Conservation (phyloP, 2,113 vertebrate genomes). For the Syrmaticus mikado region DNA sequence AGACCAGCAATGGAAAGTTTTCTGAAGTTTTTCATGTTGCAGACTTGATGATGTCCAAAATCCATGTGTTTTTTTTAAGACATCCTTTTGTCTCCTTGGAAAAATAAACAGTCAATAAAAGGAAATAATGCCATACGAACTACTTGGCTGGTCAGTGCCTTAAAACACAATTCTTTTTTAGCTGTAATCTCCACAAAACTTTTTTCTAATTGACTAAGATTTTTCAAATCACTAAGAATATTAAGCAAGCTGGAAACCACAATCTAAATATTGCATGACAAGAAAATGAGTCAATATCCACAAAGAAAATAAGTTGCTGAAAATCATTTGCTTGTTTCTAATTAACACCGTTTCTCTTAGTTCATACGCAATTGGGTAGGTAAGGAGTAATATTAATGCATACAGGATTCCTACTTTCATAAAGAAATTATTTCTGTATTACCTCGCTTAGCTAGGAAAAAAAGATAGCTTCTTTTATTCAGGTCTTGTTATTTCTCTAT, state of each 20-base stretch:
- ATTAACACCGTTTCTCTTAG: not conserved
- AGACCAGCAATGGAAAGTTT: slow-evolving; percentile 18
- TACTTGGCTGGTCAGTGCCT: not conserved
- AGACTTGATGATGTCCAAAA: not conserved
- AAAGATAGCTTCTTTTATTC: not conserved
- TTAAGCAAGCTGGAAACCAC: not conserved
- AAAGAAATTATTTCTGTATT: not conserved
- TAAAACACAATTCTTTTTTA: not conserved
- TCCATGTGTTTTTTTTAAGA: not conserved
- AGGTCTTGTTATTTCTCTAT: slow-evolving; percentile 9
- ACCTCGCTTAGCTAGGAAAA: not conserved
- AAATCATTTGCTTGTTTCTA: not conserved
- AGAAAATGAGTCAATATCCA: not conserved
- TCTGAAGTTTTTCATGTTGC: slow-evolving; percentile 12
- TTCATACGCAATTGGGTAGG: not conserved
- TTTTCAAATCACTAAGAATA: not conserved
- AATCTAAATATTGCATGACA: not conserved
- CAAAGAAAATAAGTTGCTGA: not conserved
- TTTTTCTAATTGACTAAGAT: not conserved
- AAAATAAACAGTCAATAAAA: not conserved
- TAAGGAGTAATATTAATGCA: not conserved
- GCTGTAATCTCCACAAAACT: not conserved
- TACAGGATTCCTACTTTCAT: not conserved
- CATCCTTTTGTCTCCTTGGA: slow-evolving; percentile 4
- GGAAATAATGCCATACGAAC: not conserved